Evolutionary conservation across 2,888 invertebrate genomes (phyloP), one percentile per base, ranked within the genome.

Genomic region (Morpho deidamia): DNA sequence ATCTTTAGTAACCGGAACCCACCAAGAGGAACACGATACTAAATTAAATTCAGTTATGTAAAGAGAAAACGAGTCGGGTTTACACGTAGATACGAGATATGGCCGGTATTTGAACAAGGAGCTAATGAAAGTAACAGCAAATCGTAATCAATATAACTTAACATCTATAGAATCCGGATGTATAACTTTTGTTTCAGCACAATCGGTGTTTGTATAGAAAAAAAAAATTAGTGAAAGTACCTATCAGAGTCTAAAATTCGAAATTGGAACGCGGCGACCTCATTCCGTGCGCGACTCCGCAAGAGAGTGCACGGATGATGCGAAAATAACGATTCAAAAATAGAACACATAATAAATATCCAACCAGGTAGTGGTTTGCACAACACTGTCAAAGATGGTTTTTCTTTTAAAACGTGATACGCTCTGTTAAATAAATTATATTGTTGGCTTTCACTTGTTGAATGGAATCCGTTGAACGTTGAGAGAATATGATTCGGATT

Each of bases 201-300:
- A 39, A 47, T 46, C 49, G 47, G 38, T 37, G 52, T 44, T 34
- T 35, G 39, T 44, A 48, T 53, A 50, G 48, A 48, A 54, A 58
- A 45, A 54, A 63, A 67, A 60, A 58, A 60, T 55, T 63, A 81
- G 84, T 79, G 84, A 86, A 87, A 84, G 84, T 81, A 70, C 65
- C 69, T 68, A 55, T 56, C 61, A 11, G 41, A 65, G 81, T 79
- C 82, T 74, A 78, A 78, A 82, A 81, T 83, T 82, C 82, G 83
- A 84, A 87, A 87, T 81, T 84, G 85, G 84, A 83, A 81, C 82
- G 70, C 64, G 61, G 55, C 77, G 86, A 80, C 87, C 87, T 78
- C 87, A 87, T 87, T 88, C 79, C 78, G 47, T 58, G 64, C 69
- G 74, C 67, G 74, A 68, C 80, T 76, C 77, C 68, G 75, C 74